Base-by-base conservation (phyloP, 2,888 invertebrate species). In the Cephus nigrinus region DNA sequence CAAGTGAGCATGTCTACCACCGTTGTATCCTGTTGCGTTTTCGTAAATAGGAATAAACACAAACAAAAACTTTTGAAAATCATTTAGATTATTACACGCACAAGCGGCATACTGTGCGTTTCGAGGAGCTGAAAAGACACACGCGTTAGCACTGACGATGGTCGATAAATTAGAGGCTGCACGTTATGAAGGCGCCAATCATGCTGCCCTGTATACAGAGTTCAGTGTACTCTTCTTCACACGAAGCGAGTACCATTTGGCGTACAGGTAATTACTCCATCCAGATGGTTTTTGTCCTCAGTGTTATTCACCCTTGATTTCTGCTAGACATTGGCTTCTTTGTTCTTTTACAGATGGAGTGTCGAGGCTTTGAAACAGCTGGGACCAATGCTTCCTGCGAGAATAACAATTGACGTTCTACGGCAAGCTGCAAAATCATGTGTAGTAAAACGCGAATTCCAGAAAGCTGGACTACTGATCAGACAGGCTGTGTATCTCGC, bases 341-440 rank as follows among this genome's bases (percentile, higher is more conserved):
- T 36, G 72, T 75, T 72, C 84, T 92, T 74, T 86, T 95, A 95
- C 91, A 93, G 93, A 82, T 97, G 97, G 96, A 95, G 96, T 90
- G 92, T 95, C 86, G 93, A 95, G 87, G 97, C 98, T 69, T 93
- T 98, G 82, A 92, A 93, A 75, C 93, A 95, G 86, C 92, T 98
- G 76, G 93, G 93, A 32, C 92, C 94, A 36, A 92, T 93, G 84
- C 93, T 95, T 80, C 95, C 95, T 34, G 92, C 94, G 85, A 94
- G 95, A 90, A 93, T 96, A 80, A 93, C 94, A 68, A 94, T 98
- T 76, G 97, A 98, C 91, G 96, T 97, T 76, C 92, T 98, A 69
- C 94, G 98, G 74, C 96, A 97, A 89, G 96, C 97, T 85, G 96
- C 97, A 80, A 98, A 97, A 91, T 95, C 97, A 31, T 98, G 98